phyloP scores from a whole-genome alignment of 1,140 invertebrate species.

The Glomeris maerens region DNA sequence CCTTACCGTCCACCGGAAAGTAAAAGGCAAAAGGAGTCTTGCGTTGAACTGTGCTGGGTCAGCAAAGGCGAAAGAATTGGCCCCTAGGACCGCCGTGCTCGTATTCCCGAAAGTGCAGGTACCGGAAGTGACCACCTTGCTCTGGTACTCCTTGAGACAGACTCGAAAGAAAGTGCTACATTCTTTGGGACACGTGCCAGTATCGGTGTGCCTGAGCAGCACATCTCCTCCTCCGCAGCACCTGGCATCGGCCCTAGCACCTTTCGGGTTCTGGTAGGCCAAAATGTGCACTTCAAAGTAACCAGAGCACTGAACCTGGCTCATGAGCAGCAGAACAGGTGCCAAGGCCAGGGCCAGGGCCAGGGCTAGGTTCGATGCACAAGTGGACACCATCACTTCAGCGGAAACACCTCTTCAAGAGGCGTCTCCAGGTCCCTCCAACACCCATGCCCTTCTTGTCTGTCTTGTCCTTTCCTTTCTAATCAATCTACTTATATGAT shows the following conservation, averaged over 20 bases:
- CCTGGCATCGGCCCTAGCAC: conserved; percentile 57
- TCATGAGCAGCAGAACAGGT: not conserved
- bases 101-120: conserved; percentile 80
- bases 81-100: conserved; percentile 64
- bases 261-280: conserved; percentile 70
- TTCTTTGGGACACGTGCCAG: conserved; percentile 34
- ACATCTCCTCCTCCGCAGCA: conserved; percentile 50
- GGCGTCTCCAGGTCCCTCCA: too few relatives aligned
- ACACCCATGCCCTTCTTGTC: too few relatives aligned
- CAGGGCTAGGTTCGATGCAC: too few relatives aligned
- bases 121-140: conserved; percentile 58
- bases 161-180: conserved; percentile 73
- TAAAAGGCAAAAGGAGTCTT: conserved; percentile 65
- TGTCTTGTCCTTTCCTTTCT: too few relatives aligned
- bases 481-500: too few relatives aligned
- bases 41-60: conserved; percentile 49
- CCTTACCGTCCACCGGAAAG: conserved; percentile 82
- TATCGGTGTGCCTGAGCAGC: not conserved
- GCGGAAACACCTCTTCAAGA: too few relatives aligned
- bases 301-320: conserved; percentile 52
- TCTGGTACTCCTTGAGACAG: conserved; percentile 85
- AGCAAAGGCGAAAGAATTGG: conserved; percentile 69
- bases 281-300: conserved; percentile 83
- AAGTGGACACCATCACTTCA: too few relatives aligned
- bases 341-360: too few relatives aligned